Evolutionary conservation across 2,113 vertebrate species (phyloP), one percentile per base, ranked within the genome.

Genomic region (Pachycephala philippinensis): DNA sequence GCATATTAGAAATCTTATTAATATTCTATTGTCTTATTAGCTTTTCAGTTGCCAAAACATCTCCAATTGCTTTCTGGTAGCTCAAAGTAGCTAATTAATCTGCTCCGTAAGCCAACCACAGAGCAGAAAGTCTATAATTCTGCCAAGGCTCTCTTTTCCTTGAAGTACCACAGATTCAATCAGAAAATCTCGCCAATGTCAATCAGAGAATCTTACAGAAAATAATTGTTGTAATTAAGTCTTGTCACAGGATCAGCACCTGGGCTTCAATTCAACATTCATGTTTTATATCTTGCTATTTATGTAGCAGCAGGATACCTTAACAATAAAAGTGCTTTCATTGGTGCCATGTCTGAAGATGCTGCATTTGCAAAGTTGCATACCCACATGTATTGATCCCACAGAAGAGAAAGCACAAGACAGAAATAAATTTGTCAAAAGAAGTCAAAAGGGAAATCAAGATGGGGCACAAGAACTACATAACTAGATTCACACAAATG

Each of bases 21-120:
- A 87, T 75, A 84, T 87, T 91, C 87, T 66, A 89, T 85, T 93
- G 45, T 60, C 30, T 68, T 87, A 79, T 87, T 92, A 91, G 65
- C 19, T 92, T 93, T 75, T 76, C 76, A 88, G 42, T 40, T 63
- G 79, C 49, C 63, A 84, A 68, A 90, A 59, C 22, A 82, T 76
- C 45, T 94, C 37, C 0, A 0, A 53, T 66, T 94, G 31, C 59
- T 84, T 90, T 96, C 77, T 94, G 40, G 31, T 92, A 57, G n/a
- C 44, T 90, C 40, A 75, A 50, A 95, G 61, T 30, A 60, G 45
- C 77, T 93, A 74, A 87, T 94, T 87, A 89, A 74, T 95, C 61
- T 83, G 31, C 24, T 94, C 39, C 3, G 3, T 77, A 83, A 93
- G 16, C 35, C 49, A 87, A 49, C 12, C 40, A 64, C 42, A 69